Conservation (phyloP, 2,888 invertebrate genomes). For the Cephus sareptanus region DNA sequence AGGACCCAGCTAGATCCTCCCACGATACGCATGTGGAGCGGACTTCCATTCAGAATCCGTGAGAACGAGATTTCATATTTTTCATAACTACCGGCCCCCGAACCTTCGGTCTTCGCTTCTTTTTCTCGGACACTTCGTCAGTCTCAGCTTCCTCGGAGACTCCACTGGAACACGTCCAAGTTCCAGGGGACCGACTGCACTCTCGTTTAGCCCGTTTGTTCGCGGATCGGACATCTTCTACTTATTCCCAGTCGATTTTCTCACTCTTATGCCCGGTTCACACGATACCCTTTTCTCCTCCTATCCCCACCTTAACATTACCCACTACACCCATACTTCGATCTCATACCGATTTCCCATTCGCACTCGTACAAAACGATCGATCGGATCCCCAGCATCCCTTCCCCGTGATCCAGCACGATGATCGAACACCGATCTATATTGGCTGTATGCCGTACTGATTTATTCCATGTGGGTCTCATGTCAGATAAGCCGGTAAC, state of each 20-base stretch:
- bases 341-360: background rate
- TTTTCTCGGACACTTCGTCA: conserved; percentile 12
- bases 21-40: conserved; percentile 68
- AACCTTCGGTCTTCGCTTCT: conserved; percentile 21
- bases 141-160: background rate
- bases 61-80: conserved; percentile 67
- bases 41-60: conserved; percentile 63
- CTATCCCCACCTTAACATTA: fast-evolving
- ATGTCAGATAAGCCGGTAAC: background rate
- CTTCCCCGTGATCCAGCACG: background rate
- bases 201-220: conserved; percentile 44
- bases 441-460: background rate
- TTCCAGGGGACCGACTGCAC: conserved; percentile 27
- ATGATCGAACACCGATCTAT: background rate
- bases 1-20: conserved; percentile 66
- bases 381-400: background rate
- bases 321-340: background rate
- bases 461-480: background rate
- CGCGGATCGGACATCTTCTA: conserved; percentile 4
- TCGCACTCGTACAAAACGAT: background rate
- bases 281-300: background rate
- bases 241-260: background rate
- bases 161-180: conserved; percentile 8
- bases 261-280: background rate
- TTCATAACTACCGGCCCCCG: conserved; percentile 58